Base-by-base conservation (phyloP, 2,797 vertebrate species). In the Gallirallus australis region DNA sequence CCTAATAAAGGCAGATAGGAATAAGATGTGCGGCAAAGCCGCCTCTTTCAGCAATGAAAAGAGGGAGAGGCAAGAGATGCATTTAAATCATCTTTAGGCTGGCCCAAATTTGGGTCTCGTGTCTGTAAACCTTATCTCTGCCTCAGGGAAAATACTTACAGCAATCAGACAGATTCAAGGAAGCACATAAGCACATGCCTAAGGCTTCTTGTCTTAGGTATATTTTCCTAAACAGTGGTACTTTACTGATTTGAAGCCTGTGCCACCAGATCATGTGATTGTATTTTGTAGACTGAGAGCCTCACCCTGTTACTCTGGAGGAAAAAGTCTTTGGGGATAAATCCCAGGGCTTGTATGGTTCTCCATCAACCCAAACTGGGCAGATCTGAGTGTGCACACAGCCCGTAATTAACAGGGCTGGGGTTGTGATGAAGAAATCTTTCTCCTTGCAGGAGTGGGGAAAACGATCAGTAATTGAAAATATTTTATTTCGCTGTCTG, bases 1-100 rank as follows among this genome's bases (percentile, higher is more conserved):
- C 92, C 78, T 94, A 93, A 94, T 92, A 94, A 94, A 92, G 64
- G 57, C 81, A 77, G 90, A 94, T 81, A 89, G 83, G 68, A 95
- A 71, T 77, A 93, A 93, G 81, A 90, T 68, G 90, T 89, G 68
- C 3, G 11, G 90, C 77, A 92, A 73, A 75, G 31, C 12, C 5
- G 1, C 28, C 57, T 94, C 78, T 80, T 93, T 86, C 57, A 84
- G 86, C 13, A 86, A 40, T 6, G 1, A 70, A 81, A 86, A 84
- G 77, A 88, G 18, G 28, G 54, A 76, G 21, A 79, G 54, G 65
- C 63, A 86, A 80, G 40, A 72, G 57, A 53, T 69, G 56, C 47
- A 93, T 94, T 96, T 95, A 86, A 94, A 94, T 91, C 80, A 70
- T 84, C 78, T 89, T 95, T 48, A 40, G 83, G 68, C 77, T 76